Conservation (phyloP, 2,888 invertebrate species). For the Tortricodes alternella region DNA sequence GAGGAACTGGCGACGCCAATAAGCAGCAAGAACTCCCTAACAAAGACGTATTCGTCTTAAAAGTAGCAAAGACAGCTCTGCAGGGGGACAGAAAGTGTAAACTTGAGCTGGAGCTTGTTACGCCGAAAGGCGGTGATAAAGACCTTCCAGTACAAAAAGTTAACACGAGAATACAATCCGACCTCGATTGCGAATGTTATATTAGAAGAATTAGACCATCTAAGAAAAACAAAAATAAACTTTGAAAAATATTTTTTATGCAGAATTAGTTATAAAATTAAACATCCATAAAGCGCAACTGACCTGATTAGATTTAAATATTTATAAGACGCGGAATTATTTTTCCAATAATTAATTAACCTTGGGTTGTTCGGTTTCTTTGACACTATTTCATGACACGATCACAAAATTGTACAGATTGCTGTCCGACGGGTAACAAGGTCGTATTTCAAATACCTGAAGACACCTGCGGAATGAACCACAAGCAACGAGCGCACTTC, state of each 20-base stretch:
- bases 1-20: slow-evolving; percentile 55
- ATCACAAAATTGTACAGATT: slow-evolving; percentile 71
- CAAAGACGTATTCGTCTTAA: slow-evolving; percentile 84
- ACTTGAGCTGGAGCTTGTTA: slow-evolving; percentile 85
- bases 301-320: no score
- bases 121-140: slow-evolving; percentile 84
- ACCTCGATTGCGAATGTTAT: slow-evolving; percentile 65
- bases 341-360: no score
- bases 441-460: slow-evolving; percentile 73
- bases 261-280: background rate
- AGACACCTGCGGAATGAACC: slow-evolving; percentile 64
- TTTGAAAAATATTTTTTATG: background rate
- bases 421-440: slow-evolving; percentile 77
- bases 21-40: slow-evolving; percentile 73
- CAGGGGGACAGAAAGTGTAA: slow-evolving; percentile 85
- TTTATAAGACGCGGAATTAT: no score
- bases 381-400: slow-evolving; percentile 39
- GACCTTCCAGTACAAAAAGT: slow-evolving; percentile 73
- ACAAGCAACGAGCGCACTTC: slow-evolving; percentile 72
- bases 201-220: slow-evolving; percentile 48
- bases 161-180: slow-evolving; percentile 61
- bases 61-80: slow-evolving; percentile 86
- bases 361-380: background rate
- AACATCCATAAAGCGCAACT: background rate
- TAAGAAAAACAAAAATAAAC: slow-evolving; percentile 45